Base-by-base conservation (phyloP, 2,113 vertebrate genomes). In the Vidua macroura region DNA sequence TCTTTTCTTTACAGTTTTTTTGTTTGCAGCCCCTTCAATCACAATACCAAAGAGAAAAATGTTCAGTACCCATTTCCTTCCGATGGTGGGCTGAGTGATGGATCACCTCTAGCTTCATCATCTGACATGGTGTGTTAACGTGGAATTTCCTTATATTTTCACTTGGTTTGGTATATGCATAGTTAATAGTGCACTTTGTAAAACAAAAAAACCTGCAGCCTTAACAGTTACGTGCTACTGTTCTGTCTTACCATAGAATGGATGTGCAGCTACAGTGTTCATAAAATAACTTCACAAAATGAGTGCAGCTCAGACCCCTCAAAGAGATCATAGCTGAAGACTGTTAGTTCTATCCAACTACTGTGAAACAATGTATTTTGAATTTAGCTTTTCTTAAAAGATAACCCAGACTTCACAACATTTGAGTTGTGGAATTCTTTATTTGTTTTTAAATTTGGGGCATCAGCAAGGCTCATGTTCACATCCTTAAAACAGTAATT, bases 61-160 rank as follows among this genome's bases (percentile, higher is more conserved):
- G 24, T 86, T 82, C 73, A 91, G 43, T 44, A 27, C 10, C 9
- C 23, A 5, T 3, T 89, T 86, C 80, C 68, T 91, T 89, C 94
- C 63, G 49, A 11, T 79, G 75, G 25, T 87, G 56, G 1, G 49
- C 48, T 86, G 75, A 52, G 41, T 37, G 25, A 37, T 63, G 90
- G 60, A 58, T 83, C 67, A 84, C 21, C 52, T 91, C 22, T 70
- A 43, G 49, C 66, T 67, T 44, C 80, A 49, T 89, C 96, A 72
- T n/a, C 62, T 67, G 73, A 74, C 68, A 66, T 9, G 96, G 97
- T 98, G 79, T 69, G 96, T 97, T 95, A 93, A 93, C 64, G 13
- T 3, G 41, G 15, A 24, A 12, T 83, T 72, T 79, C 37, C 30
- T 76, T 81, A 20, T 49, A 20, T 49, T 88, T 10, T 68, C 24